Evolutionary conservation across 2,797 vertebrate genomes (phyloP), one percentile per base, ranked within the genome.

Genomic region (Parauchenoglanis punctatus): DNA sequence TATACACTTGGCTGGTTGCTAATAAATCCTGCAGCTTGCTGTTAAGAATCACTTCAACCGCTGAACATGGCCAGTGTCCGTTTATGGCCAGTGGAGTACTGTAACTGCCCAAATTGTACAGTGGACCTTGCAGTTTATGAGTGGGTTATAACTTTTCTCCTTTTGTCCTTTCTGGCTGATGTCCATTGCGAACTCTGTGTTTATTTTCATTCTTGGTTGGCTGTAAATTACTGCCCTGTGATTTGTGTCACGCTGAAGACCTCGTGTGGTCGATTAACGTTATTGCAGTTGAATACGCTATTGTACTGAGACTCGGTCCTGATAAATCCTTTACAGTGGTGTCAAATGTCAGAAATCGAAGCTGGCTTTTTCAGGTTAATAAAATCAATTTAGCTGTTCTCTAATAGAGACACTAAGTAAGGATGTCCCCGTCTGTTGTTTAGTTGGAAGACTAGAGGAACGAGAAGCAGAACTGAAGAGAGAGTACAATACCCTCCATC

Each of bases 381-480:
- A 17, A 56, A 40, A 35, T 61, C 7, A 28, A 0, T 28, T 31
- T 31, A 28, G 7, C 18, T 40, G 8, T 15, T 73, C 2, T 18
- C 18, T n/a, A 61, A 25, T 6, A 20, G 17, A 59, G n/a, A 54
- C 23, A 49, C 12, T 85, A 52, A 68, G 20, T 1, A 17, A 25
- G 17, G 1, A 28, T 67, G 25, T 52, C 23, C 0, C 25, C 77
- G 44, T 91, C 87, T 93, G 89, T 92, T 58, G 93, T 96, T 59
- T 92, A 99, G 98, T 99, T 92, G 95, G 96, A 95, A 97, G 98
- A 94, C 94, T 99, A 90, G 98, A 99, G 85, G 98, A 99, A 92
- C 95, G 98, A 87, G 98, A 99, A 93, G 96, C 98, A 1, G 98
- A 99, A 88, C 95, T 99, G 88, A 99, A 97, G 94, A 99, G 98